phyloP scores from a whole-genome alignment of 2,797 vertebrate genomes.

The Sylvilagus floridanus region DNA sequence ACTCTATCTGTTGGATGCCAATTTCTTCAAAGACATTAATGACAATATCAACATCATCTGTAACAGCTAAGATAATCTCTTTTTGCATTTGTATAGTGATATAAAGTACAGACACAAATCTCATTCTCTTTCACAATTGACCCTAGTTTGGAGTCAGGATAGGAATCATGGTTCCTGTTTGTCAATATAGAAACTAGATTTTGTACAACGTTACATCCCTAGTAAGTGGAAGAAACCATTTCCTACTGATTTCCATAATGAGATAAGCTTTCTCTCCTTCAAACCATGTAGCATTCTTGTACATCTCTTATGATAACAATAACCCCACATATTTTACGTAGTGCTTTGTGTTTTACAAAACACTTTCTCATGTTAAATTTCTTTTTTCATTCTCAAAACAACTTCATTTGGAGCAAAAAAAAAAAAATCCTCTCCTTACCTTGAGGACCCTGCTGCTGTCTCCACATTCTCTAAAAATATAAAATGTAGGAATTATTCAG shows the following conservation, averaged over 20 bases:
- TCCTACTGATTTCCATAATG: background rate
- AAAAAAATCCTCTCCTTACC: background rate
- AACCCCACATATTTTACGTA: background rate
- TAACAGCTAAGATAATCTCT: background rate
- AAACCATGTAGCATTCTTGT: background rate
- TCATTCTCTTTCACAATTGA: background rate
- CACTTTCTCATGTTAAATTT: background rate
- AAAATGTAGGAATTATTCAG: constrained; percentile 3
- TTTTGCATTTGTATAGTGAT: background rate
- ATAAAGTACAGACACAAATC: background rate
- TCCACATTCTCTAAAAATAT: constrained; percentile 13
- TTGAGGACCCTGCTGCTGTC: background rate
- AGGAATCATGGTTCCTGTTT: background rate
- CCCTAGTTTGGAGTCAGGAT: background rate
- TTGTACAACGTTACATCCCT: background rate
- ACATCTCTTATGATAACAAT: background rate
- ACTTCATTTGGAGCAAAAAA: constrained; percentile 10
- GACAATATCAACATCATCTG: background rate
- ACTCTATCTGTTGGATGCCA: background rate
- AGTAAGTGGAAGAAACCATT: background rate
- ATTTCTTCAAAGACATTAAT: background rate
- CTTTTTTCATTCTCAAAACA: constrained; percentile 46
- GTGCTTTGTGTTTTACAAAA: background rate
- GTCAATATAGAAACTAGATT: background rate
- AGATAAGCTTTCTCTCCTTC: background rate